A percentile compares a stretch with the other conserved stretches of the same genome.
These are phyloP conservation scores for Drosophila lacteicornis DNA, from an alignment of 1,140 invertebrate genomes.

Conservation along the genomic window DNA sequence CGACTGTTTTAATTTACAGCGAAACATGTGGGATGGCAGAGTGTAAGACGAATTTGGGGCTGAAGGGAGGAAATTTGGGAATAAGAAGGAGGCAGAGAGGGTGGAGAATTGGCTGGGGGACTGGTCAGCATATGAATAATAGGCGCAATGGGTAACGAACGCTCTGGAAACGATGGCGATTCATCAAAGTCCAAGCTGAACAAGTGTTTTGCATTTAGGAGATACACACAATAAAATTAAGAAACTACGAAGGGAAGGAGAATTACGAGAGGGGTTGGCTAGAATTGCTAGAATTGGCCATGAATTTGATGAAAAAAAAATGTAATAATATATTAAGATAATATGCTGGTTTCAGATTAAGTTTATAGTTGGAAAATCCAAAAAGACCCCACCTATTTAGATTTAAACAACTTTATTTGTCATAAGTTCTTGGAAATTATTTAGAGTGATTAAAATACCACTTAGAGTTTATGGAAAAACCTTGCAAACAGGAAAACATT, in stretches of 20 bases:
- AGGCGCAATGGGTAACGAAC: conserved; percentile 40
- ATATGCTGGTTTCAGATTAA: not conserved
- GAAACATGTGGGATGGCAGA: conserved; percentile 41
- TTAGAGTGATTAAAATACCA: not conserved
- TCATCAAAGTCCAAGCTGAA: conserved; percentile 79
- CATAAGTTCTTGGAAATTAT: not conserved
- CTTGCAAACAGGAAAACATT: not conserved
- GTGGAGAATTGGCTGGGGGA: not conserved
- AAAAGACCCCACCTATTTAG: not conserved
- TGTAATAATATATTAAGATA: not conserved
- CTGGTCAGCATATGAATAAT: conserved; percentile 68
- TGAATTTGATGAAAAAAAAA: not conserved
- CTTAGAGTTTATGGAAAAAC: not conserved
- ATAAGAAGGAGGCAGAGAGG: not conserved
- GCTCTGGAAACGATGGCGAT: conserved; percentile 70
- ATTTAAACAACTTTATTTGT: not conserved
- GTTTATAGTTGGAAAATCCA: not conserved
- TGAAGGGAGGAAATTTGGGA: not conserved
- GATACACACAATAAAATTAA: conserved; percentile 45
- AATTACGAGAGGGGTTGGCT: not conserved
- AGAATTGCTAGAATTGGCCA: not conserved
- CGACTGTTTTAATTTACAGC: conserved; percentile 53
- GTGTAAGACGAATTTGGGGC: conserved; percentile 2
- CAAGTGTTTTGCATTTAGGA: conserved; percentile 81
- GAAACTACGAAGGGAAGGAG: conserved; percentile 8